These are phyloP conservation scores for Apamea anceps DNA, from an alignment of 2,888 invertebrate species.

Conservation along the genomic window DNA sequence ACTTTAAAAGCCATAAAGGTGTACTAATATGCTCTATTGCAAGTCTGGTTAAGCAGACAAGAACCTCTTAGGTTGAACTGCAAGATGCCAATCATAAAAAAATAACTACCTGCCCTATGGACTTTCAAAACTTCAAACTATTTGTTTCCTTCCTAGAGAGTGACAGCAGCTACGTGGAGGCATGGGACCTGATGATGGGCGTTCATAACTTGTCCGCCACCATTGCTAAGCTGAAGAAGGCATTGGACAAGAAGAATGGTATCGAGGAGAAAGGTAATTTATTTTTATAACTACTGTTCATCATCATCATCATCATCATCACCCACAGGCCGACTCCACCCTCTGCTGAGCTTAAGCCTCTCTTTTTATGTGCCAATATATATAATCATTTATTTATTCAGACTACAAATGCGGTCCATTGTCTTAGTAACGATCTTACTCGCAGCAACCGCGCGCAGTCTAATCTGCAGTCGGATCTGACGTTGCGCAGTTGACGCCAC, in stretches of 20 bases:
- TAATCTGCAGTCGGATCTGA: too few species aligned
- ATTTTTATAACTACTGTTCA: not conserved
- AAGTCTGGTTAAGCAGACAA: too few species aligned
- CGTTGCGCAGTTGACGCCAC: too few species aligned
- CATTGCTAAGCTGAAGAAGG: constrained; percentile 28
- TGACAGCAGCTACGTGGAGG: not conserved
- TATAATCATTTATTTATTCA: too few species aligned
- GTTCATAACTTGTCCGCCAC: not conserved
- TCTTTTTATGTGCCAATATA: too few species aligned
- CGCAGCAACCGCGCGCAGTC: too few species aligned
- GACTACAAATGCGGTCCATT: too few species aligned
- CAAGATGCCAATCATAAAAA: too few species aligned
- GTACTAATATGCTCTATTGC: not conserved
- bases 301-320: not conserved
- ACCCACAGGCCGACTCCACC: too few species aligned
- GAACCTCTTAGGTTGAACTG: too few species aligned
- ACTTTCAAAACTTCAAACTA: not conserved
- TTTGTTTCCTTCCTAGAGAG: constrained; percentile 14
- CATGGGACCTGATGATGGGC: constrained; percentile 34
- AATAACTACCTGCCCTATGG: not conserved
- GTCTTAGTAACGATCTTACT: too few species aligned
- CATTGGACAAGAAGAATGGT: constrained; percentile 38
- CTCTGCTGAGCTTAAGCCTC: too few species aligned
- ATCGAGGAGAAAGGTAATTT: constrained; percentile 22
- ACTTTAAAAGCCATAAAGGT: not conserved